Base-by-base conservation (phyloP, 2,888 invertebrate species). In the Platynereis dumerilii region DNA sequence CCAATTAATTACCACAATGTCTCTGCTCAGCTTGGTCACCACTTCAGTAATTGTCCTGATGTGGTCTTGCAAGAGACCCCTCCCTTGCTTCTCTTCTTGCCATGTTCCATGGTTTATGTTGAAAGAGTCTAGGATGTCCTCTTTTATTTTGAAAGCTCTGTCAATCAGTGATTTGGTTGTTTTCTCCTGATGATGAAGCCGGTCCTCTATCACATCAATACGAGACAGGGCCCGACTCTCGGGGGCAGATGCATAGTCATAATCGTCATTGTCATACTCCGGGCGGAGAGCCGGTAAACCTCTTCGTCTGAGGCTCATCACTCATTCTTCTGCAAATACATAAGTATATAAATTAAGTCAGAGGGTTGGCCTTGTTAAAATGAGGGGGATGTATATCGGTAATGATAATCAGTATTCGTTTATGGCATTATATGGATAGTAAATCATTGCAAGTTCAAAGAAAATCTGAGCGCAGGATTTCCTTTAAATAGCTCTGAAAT, bases 41-140 rank as follows among this genome's bases (percentile, higher is more conserved):
- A 82, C 80, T 27, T 80, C 80, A 26, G 82, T 83, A 63, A 83
- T 83, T n/a, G 80, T 80, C 2, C 79, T 74, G 29, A 83, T 81
- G 66, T 83, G 83, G 64, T 83, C 83, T 70, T 82, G 81, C 22
- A 83, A 73, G 72, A 82, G 74, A 54, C 68, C 71, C 20, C 83
- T 61, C 3, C 80, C 78, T 52, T 77, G 76, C 69, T 81, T 80
- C 69, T 82, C 83, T 57, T 83, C 81, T 68, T 82, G 79, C 82
- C 82, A 82, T 1, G 82, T 79, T 2, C 82, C 82, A 60, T 81
- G 81, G 15, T 78, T 81, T 65, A 78, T 77, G 63, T 80, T 80
- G 59, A 83, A 73, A 72, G 78, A 83, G 57, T 82, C 81, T 27
- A 83, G 76, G 27, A 83, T 78, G 70, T 83, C 83, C 58, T 82